These are phyloP conservation scores for Tiliacea aurago DNA, from an alignment of 2,888 invertebrate genomes.

Conservation along the genomic window DNA sequence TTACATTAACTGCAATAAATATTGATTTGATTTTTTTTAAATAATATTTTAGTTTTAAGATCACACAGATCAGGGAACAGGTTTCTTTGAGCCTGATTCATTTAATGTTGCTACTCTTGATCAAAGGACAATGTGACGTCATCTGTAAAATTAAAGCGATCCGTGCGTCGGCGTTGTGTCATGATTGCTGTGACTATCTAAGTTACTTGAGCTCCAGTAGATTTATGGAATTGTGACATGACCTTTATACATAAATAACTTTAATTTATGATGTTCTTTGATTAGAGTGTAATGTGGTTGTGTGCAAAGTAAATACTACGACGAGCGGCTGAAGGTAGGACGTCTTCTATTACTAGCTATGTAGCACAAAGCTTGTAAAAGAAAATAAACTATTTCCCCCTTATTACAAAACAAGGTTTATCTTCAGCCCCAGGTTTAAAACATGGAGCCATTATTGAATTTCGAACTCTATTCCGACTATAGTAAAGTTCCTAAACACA, in stretches of 20 bases:
- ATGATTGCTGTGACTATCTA: conserved; percentile 21
- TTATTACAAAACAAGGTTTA: too few species aligned
- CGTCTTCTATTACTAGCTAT: too few species aligned
- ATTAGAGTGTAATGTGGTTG: neutral
- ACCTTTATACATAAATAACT: neutral
- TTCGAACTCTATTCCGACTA: too few species aligned
- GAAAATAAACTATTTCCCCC: too few species aligned
- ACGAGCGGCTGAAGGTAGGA: too few species aligned
- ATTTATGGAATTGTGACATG: neutral
- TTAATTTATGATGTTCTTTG: neutral
- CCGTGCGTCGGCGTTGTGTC: neutral
- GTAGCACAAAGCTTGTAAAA: too few species aligned
- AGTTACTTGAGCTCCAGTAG: neutral
- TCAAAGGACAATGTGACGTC: conserved; percentile 38
- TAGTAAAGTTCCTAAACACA: too few species aligned
- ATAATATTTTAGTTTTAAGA: conserved; percentile 14
- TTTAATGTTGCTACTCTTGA: conserved; percentile 30
- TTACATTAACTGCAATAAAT: too few species aligned
- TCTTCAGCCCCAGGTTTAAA: too few species aligned
- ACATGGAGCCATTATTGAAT: too few species aligned
- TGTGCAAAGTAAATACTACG: too few species aligned
- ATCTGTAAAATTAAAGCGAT: conserved; percentile 37
- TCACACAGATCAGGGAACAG: conserved; percentile 9
- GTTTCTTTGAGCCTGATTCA: conserved; percentile 34
- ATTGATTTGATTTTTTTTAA: too few species aligned